Evolutionary conservation across 2,888 invertebrate species (phyloP).

Genomic region (Creontiades dilutus): DNA sequence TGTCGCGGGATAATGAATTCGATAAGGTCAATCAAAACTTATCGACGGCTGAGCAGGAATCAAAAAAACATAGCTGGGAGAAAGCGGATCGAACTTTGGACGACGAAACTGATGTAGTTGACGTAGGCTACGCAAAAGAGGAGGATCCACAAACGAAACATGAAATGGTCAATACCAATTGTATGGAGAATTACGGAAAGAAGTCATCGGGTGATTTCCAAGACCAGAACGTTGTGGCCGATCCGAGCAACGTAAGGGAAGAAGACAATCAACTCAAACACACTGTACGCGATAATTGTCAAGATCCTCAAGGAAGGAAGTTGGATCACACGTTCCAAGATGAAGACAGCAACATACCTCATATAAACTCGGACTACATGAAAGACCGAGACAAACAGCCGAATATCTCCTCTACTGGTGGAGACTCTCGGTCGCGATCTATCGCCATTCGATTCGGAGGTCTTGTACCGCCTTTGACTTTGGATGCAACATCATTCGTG

Average conservation of each 20-base stretch:
- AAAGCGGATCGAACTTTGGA: conserved; percentile 77
- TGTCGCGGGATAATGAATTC: background rate
- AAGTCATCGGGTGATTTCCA: no score
- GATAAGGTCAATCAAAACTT: background rate
- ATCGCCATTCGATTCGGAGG: background rate
- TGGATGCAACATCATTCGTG: conserved; percentile 45
- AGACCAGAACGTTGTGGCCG: no score
- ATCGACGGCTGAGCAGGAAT: background rate
- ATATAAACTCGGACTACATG: background rate
- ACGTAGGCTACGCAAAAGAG: conserved; percentile 74
- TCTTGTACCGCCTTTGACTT: background rate
- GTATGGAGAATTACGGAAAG: no score
- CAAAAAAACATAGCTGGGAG: background rate
- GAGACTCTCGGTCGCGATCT: background rate
- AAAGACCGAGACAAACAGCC: background rate
- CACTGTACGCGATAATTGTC: no score
- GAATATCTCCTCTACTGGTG: background rate
- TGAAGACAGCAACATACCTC: background rate
- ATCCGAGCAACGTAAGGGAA: no score
- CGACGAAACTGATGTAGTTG: conserved; percentile 74
- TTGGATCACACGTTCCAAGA: background rate
- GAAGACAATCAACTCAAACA: no score
- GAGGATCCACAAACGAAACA: conserved; percentile 77
- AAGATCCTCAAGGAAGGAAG: background rate
- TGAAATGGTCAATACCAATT: conserved; percentile 68